Base-by-base conservation (phyloP, 1,140 invertebrate species). In the Chironomus striatipennis region DNA sequence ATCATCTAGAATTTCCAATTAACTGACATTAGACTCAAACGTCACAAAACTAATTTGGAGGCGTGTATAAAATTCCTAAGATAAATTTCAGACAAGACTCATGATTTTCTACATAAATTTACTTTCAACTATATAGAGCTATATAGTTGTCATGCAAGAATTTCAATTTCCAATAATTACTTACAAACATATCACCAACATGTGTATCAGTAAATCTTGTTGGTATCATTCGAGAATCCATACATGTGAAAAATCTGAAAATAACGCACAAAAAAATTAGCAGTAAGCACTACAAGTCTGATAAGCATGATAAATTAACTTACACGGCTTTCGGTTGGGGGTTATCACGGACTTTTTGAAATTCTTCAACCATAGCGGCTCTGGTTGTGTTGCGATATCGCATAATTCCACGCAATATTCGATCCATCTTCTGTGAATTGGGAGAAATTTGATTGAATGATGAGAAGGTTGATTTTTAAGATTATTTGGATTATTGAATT, bases 161-260 rank as follows among this genome's bases (percentile, higher is more conserved):
- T 57, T 64, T 83, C 88, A 82, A 34, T 34, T 34, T 34, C 24
- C 24, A 34, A 34, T 34, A 34, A 34, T 34, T 34, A 34, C 24
- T 34, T 34, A 34, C 91, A 87, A 97, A 98, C 94, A 97, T 97
- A 81, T 98, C 96, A 72, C 96, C 97, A 76, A 98, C 93, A 81
- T 95, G 91, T 74, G 94, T 96, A 86, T 97, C 92, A 47, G 95
- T 97, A 84, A 98, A 97, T 81, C 94, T 87, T 75, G 95, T 96
- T 20, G 96, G 94, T 77, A 98, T 91, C 91, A 98, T 96, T 85
- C 96, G 87, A 83, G 93, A 95, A 85, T 98, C 96, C 91, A 98
- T 98, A 84, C 96, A 98, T 17, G 95, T 96, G 83, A 98, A 97
- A 84, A 98, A 96, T n/a, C 47, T 57, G n/a, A 57, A 57, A 57